Percentiles rank a stretch among this genome's conserved stretches.
Conservation (phyloP, 2,888 invertebrate genomes). For the Girardia tigrina region DNA sequence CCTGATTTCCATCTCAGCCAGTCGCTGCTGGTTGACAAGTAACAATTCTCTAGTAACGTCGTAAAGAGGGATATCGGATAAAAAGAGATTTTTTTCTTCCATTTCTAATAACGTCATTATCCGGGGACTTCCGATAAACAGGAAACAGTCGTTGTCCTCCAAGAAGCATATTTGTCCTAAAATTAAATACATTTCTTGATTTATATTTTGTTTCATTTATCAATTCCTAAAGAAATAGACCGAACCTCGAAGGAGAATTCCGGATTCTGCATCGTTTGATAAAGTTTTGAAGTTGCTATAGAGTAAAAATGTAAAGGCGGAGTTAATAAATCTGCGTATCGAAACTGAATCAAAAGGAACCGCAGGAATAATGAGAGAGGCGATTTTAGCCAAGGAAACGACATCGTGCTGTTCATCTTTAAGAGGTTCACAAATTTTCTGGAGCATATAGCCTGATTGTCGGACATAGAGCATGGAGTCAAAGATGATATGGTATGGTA, state of each 20-base stretch:
- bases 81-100: constrained; percentile 42
- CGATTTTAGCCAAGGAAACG: constrained; percentile 39
- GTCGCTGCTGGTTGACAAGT: constrained; percentile 46
- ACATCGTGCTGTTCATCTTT: constrained; percentile 30
- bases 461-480: constrained; percentile 41
- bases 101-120: constrained; percentile 43
- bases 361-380: constrained; percentile 41
- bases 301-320: constrained; percentile 40
- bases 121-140: constrained; percentile 46
- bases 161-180: constrained; percentile 46
- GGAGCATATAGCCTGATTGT: constrained; percentile 42
- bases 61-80: constrained; percentile 46
- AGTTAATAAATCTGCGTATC: constrained; percentile 43
- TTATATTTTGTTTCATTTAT: no score
- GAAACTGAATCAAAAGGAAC: constrained; percentile 42
- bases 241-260: constrained; percentile 8
- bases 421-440: constrained; percentile 38
- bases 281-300: constrained; percentile 2
- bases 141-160: constrained; percentile 41
- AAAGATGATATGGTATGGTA: constrained; percentile 46
- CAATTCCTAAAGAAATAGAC: background rate
- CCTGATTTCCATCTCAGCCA: constrained; percentile 46
- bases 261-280: background rate
- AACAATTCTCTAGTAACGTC: constrained; percentile 47
- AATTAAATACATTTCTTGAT: constrained; percentile 26